Percentiles rank a stretch among this genome's conserved stretches.
These are phyloP conservation scores for Butorides virescens DNA, from an alignment of 2,113 vertebrate genomes.

Conservation along the genomic window DNA sequence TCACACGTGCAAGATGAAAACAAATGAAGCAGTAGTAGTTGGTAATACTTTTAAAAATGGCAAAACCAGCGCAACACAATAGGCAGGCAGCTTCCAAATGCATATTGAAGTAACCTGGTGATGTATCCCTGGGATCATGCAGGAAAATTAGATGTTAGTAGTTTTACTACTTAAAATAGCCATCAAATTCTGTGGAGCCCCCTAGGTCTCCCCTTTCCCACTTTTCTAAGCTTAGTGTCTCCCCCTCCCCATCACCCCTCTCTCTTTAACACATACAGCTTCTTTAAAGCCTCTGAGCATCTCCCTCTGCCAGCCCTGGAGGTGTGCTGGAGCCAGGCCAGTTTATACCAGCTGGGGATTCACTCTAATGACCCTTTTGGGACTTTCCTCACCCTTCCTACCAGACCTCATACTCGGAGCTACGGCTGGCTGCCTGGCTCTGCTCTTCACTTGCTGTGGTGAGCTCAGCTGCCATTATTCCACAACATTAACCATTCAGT, in stretches of 20 bases:
- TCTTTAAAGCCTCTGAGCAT: not conserved
- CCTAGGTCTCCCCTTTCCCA: not conserved
- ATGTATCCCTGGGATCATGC: not conserved
- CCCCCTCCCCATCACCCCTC: not conserved
- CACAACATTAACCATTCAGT: not conserved
- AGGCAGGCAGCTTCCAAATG: not conserved
- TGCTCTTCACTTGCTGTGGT: too few relatives aligned
- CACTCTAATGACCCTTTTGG: not conserved
- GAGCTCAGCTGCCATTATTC: not conserved
- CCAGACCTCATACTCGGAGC: not conserved
- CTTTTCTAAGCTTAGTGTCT: not conserved
- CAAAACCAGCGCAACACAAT: not conserved
- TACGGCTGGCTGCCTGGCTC: not conserved
- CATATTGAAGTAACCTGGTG: not conserved
- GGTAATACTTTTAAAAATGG: not conserved
- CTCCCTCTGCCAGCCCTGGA: not conserved
- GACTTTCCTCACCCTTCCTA: not conserved
- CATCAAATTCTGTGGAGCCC: not conserved
- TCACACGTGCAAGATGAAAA: not conserved
- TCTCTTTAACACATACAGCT: rapidly evolving
- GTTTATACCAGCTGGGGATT: not conserved
- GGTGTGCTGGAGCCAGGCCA: not conserved
- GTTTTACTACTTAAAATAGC: not conserved
- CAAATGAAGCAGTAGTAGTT: not conserved
- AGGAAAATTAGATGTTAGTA: not conserved